Conservation (phyloP, 2,113 vertebrate genomes). For the Neogobius melanostomus region DNA sequence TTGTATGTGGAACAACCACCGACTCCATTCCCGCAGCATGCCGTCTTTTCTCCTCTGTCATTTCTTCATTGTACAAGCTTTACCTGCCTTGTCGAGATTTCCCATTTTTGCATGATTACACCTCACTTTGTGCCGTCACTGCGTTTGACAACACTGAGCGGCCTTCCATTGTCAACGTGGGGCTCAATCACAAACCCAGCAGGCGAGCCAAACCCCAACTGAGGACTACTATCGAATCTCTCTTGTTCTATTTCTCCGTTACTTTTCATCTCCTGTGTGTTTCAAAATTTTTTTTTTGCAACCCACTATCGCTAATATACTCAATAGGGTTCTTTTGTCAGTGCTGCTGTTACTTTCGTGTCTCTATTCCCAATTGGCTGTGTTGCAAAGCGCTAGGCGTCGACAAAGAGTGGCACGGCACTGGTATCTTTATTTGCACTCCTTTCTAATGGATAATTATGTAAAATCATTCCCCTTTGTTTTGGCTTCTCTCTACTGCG, state of each 20-base stretch:
- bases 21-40: background rate
- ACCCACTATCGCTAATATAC: slow-evolving; percentile 44
- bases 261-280: slow-evolving; percentile 57
- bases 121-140: slow-evolving; percentile 13
- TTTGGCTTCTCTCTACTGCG: slow-evolving; percentile 47
- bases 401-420: slow-evolving; percentile 29
- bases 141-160: slow-evolving; percentile 15
- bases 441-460: slow-evolving; percentile 61
- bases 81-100: background rate
- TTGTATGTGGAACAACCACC: background rate
- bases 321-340: slow-evolving; percentile 52
- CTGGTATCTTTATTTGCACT: slow-evolving; percentile 41
- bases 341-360: slow-evolving; percentile 51
- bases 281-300: slow-evolving; percentile 57
- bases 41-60: background rate
- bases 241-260: slow-evolving; percentile 22
- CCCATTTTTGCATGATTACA: slow-evolving; percentile 13
- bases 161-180: slow-evolving; percentile 12
- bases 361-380: slow-evolving; percentile 45
- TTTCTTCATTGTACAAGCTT: background rate
- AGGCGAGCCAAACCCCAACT: slow-evolving; percentile 18
- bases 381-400: slow-evolving; percentile 54
- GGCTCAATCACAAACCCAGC: slow-evolving; percentile 40
- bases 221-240: slow-evolving; percentile 26
- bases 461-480: slow-evolving; percentile 65